Evolutionary conservation across 1,140 invertebrate species (phyloP).

Genomic region (Phymastichus coffea): DNA sequence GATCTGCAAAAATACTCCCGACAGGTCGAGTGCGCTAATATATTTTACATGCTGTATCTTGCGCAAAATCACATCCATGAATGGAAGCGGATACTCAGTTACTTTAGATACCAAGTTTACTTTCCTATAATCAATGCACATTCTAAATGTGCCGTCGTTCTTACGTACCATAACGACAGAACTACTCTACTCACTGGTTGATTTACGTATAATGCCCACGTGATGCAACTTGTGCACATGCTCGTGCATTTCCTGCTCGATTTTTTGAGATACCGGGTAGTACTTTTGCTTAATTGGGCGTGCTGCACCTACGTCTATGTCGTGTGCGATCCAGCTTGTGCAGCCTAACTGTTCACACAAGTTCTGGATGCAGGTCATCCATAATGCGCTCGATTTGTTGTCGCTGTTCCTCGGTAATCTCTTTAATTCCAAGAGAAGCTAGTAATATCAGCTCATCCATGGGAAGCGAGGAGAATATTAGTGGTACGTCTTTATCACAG

Average conservation of each 20-base stretch:
- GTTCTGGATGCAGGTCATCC: too few relatives aligned
- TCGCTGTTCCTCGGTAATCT: too few relatives aligned
- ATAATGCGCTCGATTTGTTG: too few relatives aligned
- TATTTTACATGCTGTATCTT: conserved; percentile 40
- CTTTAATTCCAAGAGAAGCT: too few relatives aligned
- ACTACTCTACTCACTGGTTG: conserved; percentile 32
- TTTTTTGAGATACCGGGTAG: background rate
- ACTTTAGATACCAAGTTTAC: conserved; percentile 50
- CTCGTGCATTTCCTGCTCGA: background rate
- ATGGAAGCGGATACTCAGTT: conserved; percentile 53
- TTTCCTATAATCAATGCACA: conserved; percentile 53
- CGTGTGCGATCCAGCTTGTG: conserved; percentile 9
- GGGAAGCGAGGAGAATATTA: too few relatives aligned
- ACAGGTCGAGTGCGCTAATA: conserved; percentile 38
- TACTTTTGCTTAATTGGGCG: conserved; percentile 14
- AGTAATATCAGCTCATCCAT: too few relatives aligned
- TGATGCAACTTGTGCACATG: conserved; percentile 9
- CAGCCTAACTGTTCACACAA: too few relatives aligned
- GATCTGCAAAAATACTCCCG: too few relatives aligned
- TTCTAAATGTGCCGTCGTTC: conserved; percentile 46
- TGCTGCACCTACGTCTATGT: conserved; percentile 8
- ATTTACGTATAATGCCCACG: conserved; percentile 36
- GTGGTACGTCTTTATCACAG: too few relatives aligned
- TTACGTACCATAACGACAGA: conserved; percentile 54
- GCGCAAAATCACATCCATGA: conserved; percentile 54